Evolutionary conservation across 2,797 vertebrate genomes (phyloP), one percentile per base, ranked within the genome.

Genomic region (Rhabdomys pumilio): DNA sequence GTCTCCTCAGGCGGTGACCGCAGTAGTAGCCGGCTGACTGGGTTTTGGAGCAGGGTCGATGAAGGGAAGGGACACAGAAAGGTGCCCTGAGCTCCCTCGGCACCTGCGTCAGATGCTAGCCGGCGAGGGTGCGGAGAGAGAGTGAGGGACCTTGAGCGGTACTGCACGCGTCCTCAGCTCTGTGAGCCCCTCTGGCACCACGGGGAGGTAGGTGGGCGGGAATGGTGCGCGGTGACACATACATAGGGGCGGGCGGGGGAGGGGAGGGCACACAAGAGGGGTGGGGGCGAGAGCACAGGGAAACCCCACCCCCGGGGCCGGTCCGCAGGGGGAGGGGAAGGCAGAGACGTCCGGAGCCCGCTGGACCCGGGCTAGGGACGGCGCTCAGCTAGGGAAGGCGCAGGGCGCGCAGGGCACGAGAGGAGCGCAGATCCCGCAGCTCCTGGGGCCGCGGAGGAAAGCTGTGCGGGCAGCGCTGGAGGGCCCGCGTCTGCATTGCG

Each of bases 131-230:
- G 98, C 96, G 96, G 98, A 82, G 97, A 97, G 97, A 98, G 98
- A 59, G 38, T n/a, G 59, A 69, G 98, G 98, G 98, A 98, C 98
- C 98, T 98, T 97, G 98, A 98, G 98, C 98, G 97, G 98, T 98
- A 98, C 98, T 96, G 97, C 98, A 96, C 98, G 98, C 97, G 98
- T 98, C 98, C 97, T 98, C 97, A 96, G 98, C 98, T 98, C 97
- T 86, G 94, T 95, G 97, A 98, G 98, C 98, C 98, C 98, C 98
- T 98, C 98, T 96, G 98, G 96, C 98, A 95, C 93, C 96, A 97
- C 98, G 97, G 98, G 98, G 98, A 98, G 98, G 98, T 98, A 98
- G 98, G 98, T 98, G 98, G 98, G 98, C 97, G 98, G 98, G 97
- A 94, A 92, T 26, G 87, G 99, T 98, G 98, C 98, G 98, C 97